Conservation (phyloP, 2,888 invertebrate genomes). For the Trisateles emortualis region DNA sequence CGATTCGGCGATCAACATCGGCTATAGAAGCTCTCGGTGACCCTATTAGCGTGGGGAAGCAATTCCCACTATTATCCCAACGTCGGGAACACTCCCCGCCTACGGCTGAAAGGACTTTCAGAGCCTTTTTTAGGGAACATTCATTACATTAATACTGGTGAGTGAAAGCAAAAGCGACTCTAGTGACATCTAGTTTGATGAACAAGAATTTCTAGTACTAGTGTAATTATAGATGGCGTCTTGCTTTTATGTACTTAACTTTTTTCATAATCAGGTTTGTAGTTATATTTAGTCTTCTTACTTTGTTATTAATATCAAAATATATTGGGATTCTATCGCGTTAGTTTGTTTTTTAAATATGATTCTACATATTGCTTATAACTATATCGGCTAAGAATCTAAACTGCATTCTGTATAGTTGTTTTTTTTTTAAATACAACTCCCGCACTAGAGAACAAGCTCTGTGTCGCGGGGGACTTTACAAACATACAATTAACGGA, state of each 20-base stretch:
- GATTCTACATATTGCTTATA: too few species aligned
- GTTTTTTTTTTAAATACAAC: too few species aligned
- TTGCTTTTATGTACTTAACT: background rate
- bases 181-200: slow-evolving; percentile 9
- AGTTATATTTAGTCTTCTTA: too few species aligned
- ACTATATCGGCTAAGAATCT: too few species aligned
- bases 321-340: too few species aligned
- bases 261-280: too few species aligned
- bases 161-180: slow-evolving; percentile 6
- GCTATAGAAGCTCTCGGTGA: slow-evolving; percentile 48
- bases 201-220: background rate
- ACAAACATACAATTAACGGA: too few species aligned
- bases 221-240: slow-evolving; percentile 5
- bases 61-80: slow-evolving; percentile 59
- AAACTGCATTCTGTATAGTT: too few species aligned
- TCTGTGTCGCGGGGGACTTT: too few species aligned
- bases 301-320: too few species aligned
- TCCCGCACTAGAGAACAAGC: too few species aligned
- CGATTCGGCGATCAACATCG: slow-evolving; percentile 15
- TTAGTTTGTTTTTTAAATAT: too few species aligned
- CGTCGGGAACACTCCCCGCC: slow-evolving; percentile 49
- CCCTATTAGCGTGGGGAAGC: slow-evolving; percentile 60
- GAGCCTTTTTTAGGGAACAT: slow-evolving; percentile 28
- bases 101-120: slow-evolving; percentile 34
- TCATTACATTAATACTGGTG: slow-evolving; percentile 19